Conservation (phyloP, 2,888 invertebrate species). For the Ophion obscuratus region DNA sequence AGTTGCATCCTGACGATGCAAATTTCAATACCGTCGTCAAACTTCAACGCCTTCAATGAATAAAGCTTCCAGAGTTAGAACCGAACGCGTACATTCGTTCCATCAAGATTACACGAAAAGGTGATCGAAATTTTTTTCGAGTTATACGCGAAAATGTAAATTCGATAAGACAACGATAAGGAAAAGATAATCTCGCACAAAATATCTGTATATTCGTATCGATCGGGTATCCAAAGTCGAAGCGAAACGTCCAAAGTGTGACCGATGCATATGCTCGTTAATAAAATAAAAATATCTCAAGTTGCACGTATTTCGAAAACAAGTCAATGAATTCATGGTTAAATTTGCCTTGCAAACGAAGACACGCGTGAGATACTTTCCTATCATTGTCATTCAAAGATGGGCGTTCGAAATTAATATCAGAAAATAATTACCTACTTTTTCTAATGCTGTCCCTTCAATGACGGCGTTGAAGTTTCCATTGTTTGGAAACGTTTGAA, state of each 20-base stretch:
- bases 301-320: too few species aligned
- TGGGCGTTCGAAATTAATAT: too few species aligned
- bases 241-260: conserved; percentile 33
- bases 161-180: neutral
- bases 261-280: neutral
- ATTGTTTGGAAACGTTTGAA: too few species aligned
- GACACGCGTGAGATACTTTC: too few species aligned
- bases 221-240: conserved; percentile 39
- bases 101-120: neutral
- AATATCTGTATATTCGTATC: neutral
- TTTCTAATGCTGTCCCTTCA: too few species aligned
- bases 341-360: too few species aligned
- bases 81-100: neutral
- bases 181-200: neutral
- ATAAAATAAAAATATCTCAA: neutral
- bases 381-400: too few species aligned
- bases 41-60: neutral
- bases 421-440: too few species aligned
- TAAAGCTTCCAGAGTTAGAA: neutral
- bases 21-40: too few species aligned
- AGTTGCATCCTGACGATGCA: too few species aligned
- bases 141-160: neutral
- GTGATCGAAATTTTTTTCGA: neutral
- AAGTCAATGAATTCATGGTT: too few species aligned
- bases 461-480: too few species aligned